Evolutionary conservation across 2,888 invertebrate genomes (phyloP).

Genomic region (Cataglyphis rosenhaueri): DNA sequence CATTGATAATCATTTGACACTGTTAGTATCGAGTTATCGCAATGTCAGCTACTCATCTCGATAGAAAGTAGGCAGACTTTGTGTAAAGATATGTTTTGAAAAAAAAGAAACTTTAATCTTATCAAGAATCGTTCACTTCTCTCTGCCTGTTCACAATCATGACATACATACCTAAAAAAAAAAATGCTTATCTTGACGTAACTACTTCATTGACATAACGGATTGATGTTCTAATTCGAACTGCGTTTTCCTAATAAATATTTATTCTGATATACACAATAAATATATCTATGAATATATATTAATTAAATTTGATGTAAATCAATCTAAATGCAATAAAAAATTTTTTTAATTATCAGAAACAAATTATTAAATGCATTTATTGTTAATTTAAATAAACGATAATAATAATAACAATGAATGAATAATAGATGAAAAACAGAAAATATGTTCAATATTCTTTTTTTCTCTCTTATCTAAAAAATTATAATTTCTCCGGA

Average conservation of each 20-base stretch:
- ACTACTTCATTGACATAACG: slow-evolving; percentile 28
- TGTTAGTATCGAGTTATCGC: slow-evolving; percentile 12
- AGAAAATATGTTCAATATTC: not conserved
- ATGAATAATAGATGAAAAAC: not conserved
- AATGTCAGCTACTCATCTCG: not conserved
- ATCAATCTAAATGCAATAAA: not conserved
- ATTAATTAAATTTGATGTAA: slow-evolving; percentile 21
- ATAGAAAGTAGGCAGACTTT: not conserved
- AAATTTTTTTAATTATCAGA: not conserved
- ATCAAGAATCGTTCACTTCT: slow-evolving; percentile 58
- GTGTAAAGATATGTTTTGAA: not conserved
- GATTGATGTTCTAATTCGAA: slow-evolving; percentile 50
- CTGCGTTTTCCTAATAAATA: slow-evolving; percentile 49
- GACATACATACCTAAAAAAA: slow-evolving; percentile 50
- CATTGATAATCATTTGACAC: not conserved
- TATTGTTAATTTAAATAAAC: not conserved
- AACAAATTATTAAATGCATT: not conserved
- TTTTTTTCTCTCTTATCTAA: not conserved
- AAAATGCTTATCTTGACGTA: slow-evolving; percentile 58
- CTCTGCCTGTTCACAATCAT: slow-evolving; percentile 55
- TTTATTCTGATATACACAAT: slow-evolving; percentile 28
- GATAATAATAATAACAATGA: not conserved
- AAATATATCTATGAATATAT: slow-evolving; percentile 31
- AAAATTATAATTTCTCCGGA: not conserved
- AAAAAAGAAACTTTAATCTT: slow-evolving; percentile 63